A percentile compares a stretch with the other conserved stretches of the same genome.
Evolutionary conservation across 2,888 invertebrate genomes (phyloP).

Genomic region (Pterostichus madidus): DNA sequence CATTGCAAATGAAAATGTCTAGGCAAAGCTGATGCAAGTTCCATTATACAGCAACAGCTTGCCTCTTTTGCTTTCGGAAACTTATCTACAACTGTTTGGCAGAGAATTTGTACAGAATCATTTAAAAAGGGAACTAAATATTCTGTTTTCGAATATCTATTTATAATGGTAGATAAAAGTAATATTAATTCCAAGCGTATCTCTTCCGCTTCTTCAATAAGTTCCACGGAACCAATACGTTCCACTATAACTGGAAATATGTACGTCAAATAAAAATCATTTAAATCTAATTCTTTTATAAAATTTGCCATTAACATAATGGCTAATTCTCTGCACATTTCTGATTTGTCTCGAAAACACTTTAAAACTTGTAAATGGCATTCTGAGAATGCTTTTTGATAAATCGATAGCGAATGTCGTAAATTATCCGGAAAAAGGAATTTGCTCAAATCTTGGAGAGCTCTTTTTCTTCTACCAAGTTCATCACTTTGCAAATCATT

Average conservation of each 20-base stretch:
- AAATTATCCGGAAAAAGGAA: slow-evolving; percentile 77
- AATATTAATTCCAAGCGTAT: slow-evolving; percentile 85
- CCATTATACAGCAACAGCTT: slow-evolving; percentile 86
- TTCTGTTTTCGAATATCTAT: slow-evolving; percentile 81
- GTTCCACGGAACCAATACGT: slow-evolving; percentile 88
- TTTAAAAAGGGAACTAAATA: slow-evolving; percentile 85
- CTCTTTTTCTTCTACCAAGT: slow-evolving; percentile 80
- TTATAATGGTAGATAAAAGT: slow-evolving; percentile 84
- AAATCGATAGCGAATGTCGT: slow-evolving; percentile 76
- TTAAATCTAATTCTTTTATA: slow-evolving; percentile 80
- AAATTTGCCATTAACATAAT: slow-evolving; percentile 80
- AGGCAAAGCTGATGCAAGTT: slow-evolving; percentile 82
- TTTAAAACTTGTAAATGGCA: slow-evolving; percentile 77
- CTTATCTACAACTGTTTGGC: slow-evolving; percentile 86
- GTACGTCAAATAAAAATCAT: slow-evolving; percentile 87
- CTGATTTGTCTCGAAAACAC: slow-evolving; percentile 80
- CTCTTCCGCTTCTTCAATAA: slow-evolving; percentile 88
- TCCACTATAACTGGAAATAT: slow-evolving; percentile 87
- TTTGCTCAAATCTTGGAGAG: slow-evolving; percentile 79
- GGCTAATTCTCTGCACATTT: slow-evolving; percentile 82
- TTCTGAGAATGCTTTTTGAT: slow-evolving; percentile 75
- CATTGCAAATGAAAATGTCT: slow-evolving; percentile 87
- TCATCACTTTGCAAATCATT: slow-evolving; percentile 80
- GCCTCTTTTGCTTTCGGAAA: slow-evolving; percentile 90
- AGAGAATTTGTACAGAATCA: slow-evolving; percentile 86